A percentile compares a stretch with the other conserved stretches of the same genome.
Evolutionary conservation across 2,888 invertebrate genomes (phyloP).

Genomic region (Caenorhabditis sulstoni): DNA sequence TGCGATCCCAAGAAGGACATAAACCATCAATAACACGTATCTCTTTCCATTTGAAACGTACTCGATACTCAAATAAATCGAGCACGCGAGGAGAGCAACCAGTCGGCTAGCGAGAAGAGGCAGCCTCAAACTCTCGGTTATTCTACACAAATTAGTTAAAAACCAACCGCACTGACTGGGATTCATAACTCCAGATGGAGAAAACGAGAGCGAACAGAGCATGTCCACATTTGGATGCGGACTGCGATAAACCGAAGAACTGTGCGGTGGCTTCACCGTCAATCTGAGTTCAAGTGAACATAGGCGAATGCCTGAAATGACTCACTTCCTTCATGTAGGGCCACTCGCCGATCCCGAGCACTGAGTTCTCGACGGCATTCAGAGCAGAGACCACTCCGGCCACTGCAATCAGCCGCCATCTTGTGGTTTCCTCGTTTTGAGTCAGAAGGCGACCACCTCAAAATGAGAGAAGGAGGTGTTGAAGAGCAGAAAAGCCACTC

Average conservation of each 20-base stretch:
- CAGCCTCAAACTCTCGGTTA: slow-evolving; percentile 21
- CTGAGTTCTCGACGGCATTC: slow-evolving; percentile 41
- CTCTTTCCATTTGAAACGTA: slow-evolving; percentile 20
- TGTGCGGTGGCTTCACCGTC: slow-evolving; percentile 59
- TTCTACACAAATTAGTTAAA: not conserved
- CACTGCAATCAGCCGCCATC: slow-evolving; percentile 28
- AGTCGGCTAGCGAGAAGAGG: slow-evolving; percentile 23
- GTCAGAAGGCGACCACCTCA: too few relatives aligned
- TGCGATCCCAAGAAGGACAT: slow-evolving; percentile 26
- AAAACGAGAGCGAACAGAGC: slow-evolving; percentile 65
- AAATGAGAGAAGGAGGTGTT: too few relatives aligned
- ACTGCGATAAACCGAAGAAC: slow-evolving; percentile 63
- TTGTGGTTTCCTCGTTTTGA: slow-evolving; percentile 5
- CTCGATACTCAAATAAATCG: slow-evolving; percentile 24
- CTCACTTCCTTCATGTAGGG: slow-evolving; percentile 43
- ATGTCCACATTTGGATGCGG: slow-evolving; percentile 62
- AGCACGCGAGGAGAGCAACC: slow-evolving; percentile 27
- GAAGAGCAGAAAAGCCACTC: not conserved
- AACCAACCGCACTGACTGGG: slow-evolving; percentile 54
- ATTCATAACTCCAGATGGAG: slow-evolving; percentile 61
- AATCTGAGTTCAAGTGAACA: slow-evolving; percentile 35
- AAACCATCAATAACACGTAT: slow-evolving; percentile 28
- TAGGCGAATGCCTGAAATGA: not conserved
- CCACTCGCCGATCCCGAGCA: slow-evolving; percentile 46
- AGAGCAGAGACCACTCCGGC: slow-evolving; percentile 36